Conservation (phyloP, 2,888 invertebrate species). For the Acleris sparsana region DNA sequence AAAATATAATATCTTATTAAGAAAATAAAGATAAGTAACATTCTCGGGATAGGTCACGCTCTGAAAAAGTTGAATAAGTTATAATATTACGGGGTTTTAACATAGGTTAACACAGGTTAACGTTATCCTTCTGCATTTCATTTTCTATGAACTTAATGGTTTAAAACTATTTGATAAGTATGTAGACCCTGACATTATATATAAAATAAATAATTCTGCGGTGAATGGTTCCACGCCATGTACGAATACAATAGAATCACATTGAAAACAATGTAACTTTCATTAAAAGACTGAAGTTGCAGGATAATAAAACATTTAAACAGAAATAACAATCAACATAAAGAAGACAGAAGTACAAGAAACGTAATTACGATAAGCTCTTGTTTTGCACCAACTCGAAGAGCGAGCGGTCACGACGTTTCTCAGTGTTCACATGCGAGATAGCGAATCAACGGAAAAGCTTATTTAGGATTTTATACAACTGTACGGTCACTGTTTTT, state of each 20-base stretch:
- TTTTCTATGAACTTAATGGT: conserved; percentile 22
- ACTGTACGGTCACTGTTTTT: too few relatives aligned
- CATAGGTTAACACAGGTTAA: conserved; percentile 15
- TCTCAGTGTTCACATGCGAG: conserved; percentile 12
- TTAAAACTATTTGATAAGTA: conserved; percentile 30
- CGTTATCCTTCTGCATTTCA: conserved; percentile 26
- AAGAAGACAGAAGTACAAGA: conserved; percentile 7
- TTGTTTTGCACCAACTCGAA: conserved; percentile 27
- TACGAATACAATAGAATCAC: conserved; percentile 12
- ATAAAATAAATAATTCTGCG: conserved; percentile 4
- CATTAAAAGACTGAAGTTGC: conserved; percentile 1
- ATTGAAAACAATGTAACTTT: conserved; percentile 9
- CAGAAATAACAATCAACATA: conserved; percentile 15
- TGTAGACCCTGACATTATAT: conserved; percentile 16
- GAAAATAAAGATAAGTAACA: conserved; percentile 17
- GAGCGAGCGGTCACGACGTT: conserved; percentile 16
- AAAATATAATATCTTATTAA: neutral
- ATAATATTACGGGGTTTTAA: conserved; percentile 18
- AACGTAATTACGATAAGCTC: conserved; percentile 28
- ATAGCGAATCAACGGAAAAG: conserved; percentile 2
- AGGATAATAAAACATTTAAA: conserved; percentile 13
- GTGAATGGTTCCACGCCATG: conserved; percentile 8
- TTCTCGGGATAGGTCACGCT: conserved; percentile 25
- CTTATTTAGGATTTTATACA: conserved; percentile 1
- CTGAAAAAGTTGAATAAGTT: conserved; percentile 29